These are phyloP conservation scores for Dasyurus viverrinus DNA, from an alignment of 2,113 vertebrate genomes.

Conservation along the genomic window DNA sequence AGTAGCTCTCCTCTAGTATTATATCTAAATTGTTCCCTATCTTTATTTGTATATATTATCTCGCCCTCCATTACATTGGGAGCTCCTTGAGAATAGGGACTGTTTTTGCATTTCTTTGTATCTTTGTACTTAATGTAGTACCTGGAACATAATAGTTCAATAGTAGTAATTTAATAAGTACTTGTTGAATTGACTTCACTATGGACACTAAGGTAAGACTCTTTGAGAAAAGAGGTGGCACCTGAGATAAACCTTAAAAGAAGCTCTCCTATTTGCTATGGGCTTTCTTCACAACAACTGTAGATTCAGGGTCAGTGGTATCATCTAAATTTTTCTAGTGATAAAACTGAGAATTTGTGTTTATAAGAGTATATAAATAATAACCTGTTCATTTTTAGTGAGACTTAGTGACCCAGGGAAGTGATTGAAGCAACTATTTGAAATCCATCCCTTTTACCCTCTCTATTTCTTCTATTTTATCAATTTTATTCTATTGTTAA, in stretches of 20 bases:
- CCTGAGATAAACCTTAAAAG: neutral
- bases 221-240: neutral
- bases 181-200: neutral
- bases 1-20: neutral
- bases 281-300: neutral
- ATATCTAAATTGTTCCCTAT: neutral
- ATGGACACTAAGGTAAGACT: neutral
- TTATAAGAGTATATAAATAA: neutral
- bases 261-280: neutral
- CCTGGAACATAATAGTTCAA: neutral
- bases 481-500: too few species aligned
- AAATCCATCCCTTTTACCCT: neutral
- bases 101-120: neutral
- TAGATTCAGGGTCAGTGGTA: neutral
- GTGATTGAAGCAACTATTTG: neutral
- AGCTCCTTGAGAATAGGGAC: neutral
- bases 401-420: neutral
- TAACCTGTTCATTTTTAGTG: neutral
- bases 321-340: neutral
- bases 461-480: too few species aligned
- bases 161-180: neutral
- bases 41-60: neutral
- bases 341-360: neutral
- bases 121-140: neutral
- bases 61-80: neutral